A percentile compares a stretch with the other conserved stretches of the same genome.
Conservation (phyloP, 2,888 invertebrate genomes). For the Podabrus alpinus region DNA sequence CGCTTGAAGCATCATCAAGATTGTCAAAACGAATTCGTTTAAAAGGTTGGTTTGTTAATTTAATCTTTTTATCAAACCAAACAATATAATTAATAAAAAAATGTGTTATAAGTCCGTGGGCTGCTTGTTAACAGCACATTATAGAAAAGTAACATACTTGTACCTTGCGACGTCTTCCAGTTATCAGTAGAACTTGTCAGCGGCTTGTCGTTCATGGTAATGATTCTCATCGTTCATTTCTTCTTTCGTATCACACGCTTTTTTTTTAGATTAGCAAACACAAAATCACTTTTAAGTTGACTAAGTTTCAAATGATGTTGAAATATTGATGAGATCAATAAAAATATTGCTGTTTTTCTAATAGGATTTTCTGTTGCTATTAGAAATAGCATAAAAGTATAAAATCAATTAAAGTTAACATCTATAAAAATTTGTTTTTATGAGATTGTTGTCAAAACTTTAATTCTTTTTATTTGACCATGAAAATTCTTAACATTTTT, state of each 20-base stretch:
- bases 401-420: not conserved
- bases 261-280: constrained; percentile 39
- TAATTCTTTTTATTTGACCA: not conserved
- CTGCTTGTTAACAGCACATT: constrained; percentile 31
- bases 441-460: not conserved
- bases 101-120: constrained; percentile 27
- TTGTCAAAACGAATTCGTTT: not conserved
- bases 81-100: constrained; percentile 14
- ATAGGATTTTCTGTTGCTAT: not conserved
- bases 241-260: constrained; percentile 37
- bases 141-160: constrained; percentile 37
- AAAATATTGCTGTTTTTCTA: constrained; percentile 1
- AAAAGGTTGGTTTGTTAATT: not conserved
- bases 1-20: not conserved
- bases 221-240: constrained; percentile 42
- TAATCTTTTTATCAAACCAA: not conserved
- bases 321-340: constrained; percentile 36
- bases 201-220: constrained; percentile 42
- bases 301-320: constrained; percentile 22
- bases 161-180: constrained; percentile 39
- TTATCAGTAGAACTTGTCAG: constrained; percentile 39
- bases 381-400: not conserved
- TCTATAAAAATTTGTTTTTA: not conserved
- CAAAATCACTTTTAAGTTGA: constrained; percentile 24
- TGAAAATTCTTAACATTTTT: not conserved